Percentiles rank a stretch among this genome's conserved stretches.
These are phyloP conservation scores for Yponomeuta sedellus DNA, from an alignment of 2,888 invertebrate genomes.

Conservation along the genomic window DNA sequence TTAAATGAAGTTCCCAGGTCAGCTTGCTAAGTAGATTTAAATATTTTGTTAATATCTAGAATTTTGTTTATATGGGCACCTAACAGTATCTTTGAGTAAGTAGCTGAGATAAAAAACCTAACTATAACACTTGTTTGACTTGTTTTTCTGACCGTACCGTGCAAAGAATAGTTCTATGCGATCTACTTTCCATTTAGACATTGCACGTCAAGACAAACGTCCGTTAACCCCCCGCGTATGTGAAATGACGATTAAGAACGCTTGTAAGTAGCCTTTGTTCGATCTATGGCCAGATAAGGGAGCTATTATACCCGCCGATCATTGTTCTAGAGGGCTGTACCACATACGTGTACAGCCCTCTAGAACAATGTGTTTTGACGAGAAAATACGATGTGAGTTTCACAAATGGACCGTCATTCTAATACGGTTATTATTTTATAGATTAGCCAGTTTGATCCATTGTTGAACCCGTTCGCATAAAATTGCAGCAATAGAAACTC, in stretches of 20 bases:
- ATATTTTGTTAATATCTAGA: too few relatives aligned
- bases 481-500: conserved; percentile 22
- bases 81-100: too few relatives aligned
- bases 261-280: conserved; percentile 74
- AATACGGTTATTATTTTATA: conserved; percentile 36
- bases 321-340: too few relatives aligned
- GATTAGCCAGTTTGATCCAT: conserved; percentile 46
- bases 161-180: conserved; percentile 22
- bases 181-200: conserved; percentile 51
- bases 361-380: conserved; percentile 14
- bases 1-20: too few relatives aligned
- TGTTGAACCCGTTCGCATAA: conserved; percentile 35
- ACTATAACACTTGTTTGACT: not conserved
- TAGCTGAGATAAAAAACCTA: too few relatives aligned
- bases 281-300: conserved; percentile 53
- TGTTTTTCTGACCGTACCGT: conserved; percentile 18
- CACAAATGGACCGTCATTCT: conserved; percentile 30
- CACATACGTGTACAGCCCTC: conserved; percentile 19
- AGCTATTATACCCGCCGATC: conserved; percentile 39
- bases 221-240: conserved; percentile 57
- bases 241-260: conserved; percentile 75
- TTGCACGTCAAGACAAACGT: conserved; percentile 40
- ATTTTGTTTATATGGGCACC: too few relatives aligned
- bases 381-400: conserved; percentile 34
- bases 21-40: too few relatives aligned